Evolutionary conservation across 2,888 invertebrate genomes (phyloP), one percentile per base, ranked within the genome.

Genomic region (Diplolepis rosae): DNA sequence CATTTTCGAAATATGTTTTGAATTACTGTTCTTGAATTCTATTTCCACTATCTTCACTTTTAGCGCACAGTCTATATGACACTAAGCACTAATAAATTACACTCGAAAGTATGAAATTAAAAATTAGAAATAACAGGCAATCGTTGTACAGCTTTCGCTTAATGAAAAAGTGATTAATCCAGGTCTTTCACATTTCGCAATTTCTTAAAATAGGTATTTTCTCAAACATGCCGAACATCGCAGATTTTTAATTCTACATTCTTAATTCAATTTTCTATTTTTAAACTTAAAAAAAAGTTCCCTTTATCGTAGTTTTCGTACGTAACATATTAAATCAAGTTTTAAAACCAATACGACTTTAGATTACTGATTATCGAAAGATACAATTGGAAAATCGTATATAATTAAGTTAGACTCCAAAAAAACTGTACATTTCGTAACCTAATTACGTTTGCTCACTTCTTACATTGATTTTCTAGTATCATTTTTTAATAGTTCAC

Each of bases 1-100:
- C 30, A n/a, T n/a, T n/a, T n/a, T n/a, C n/a, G n/a, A n/a, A n/a
- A n/a, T n/a, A n/a, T n/a, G n/a, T n/a, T n/a, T n/a, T n/a, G n/a
- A n/a, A n/a, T n/a, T n/a, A n/a, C n/a, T n/a, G n/a, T 32, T 52
- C 42, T 65, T 72, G 18, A 39, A 50, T 28, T 71, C 50, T 32
- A 45, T 51, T 51, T 69, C 65, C 70, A 67, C 61, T 67, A 27
- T 68, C 68, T 66, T 66, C 70, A 61, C 61, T 69, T 52, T 69
- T 50, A 51, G 27, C 54, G 56, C 66, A 32, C 42, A 51, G 51
- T 35, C 39, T 18, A 50, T 32, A 42, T 56, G 35, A 71, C 56
- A 68, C 48, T 27, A 45, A 42, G 22, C 51, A 22, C 52, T 66
- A 66, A 70, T 24, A 66, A 15, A 70, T 56, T 61, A 61, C 24